Percentiles rank a stretch among this genome's conserved stretches.
These are phyloP conservation scores for Melospiza melodia DNA, from an alignment of 2,113 vertebrate species.

Conservation along the genomic window DNA sequence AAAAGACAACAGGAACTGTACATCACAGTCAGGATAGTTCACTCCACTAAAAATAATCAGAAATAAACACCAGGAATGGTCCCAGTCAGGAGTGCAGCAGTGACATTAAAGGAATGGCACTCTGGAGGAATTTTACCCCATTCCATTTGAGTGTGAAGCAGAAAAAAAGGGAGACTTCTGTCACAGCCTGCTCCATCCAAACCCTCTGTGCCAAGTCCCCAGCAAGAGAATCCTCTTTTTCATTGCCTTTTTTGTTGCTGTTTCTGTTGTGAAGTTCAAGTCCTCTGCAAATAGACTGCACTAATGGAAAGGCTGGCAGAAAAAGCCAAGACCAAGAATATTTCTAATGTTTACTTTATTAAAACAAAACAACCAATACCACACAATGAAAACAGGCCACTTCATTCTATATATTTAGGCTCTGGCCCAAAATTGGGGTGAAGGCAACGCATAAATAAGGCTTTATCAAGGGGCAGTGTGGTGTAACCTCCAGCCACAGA, in stretches of 20 bases:
- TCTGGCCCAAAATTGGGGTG: background rate
- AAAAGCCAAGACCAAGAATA: conserved; percentile 2
- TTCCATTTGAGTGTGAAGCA: background rate
- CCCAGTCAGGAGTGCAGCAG: background rate
- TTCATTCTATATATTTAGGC: conserved; percentile 33
- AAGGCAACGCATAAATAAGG: background rate
- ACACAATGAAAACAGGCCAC: conserved; percentile 1
- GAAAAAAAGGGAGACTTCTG: background rate
- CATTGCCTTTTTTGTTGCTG: background rate
- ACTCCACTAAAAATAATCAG: background rate
- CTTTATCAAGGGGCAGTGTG: conserved; percentile 4
- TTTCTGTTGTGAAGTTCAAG: background rate
- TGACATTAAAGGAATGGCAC: background rate
- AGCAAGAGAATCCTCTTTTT: background rate
- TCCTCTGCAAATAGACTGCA: conserved; percentile 7
- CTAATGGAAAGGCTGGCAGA: conserved; percentile 17
- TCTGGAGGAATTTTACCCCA: background rate
- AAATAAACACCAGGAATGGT: background rate
- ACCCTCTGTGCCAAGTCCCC: background rate
- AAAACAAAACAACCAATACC: conserved; percentile 22
- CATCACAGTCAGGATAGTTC: background rate
- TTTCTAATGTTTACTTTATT: background rate
- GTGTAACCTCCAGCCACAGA: conserved; percentile 12
- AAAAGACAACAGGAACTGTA: background rate
- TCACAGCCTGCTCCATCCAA: background rate